Conservation (phyloP, 2,888 invertebrate species). For the Nephrotoma appendiculata region DNA sequence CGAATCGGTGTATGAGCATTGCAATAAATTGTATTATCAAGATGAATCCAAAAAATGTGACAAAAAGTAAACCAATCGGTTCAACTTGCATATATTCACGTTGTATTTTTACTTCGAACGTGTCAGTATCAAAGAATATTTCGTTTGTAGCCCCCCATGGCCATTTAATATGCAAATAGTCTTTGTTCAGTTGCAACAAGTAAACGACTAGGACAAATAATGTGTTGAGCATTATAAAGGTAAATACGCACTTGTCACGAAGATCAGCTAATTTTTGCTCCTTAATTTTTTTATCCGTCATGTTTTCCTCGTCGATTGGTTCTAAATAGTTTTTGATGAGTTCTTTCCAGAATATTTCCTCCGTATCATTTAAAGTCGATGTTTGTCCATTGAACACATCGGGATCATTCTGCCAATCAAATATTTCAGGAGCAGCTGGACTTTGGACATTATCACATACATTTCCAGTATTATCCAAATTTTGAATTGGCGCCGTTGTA, state of each 20-base stretch:
- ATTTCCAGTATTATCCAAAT: not conserved
- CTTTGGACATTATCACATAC: not conserved
- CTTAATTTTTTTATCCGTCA: conserved; percentile 31
- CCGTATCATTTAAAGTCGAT: conserved; percentile 47
- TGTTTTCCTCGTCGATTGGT: conserved; percentile 52
- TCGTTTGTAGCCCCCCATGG: conserved; percentile 43
- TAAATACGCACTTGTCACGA: conserved; percentile 50
- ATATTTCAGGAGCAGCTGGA: not conserved
- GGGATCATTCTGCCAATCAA: conserved; percentile 53
- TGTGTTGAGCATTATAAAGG: conserved; percentile 62
- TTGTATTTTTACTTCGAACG: conserved; percentile 35
- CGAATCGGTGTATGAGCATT: conserved; percentile 63
- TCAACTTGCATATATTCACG: conserved; percentile 49
- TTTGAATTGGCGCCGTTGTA: not conserved
- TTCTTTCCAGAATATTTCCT: conserved; percentile 63
- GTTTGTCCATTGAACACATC: conserved; percentile 48
- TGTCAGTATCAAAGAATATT: conserved; percentile 33
- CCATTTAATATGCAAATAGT: conserved; percentile 51
- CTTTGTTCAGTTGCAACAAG: conserved; percentile 57
- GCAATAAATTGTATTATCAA: conserved; percentile 56
- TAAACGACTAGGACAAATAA: conserved; percentile 61
- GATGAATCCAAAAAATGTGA: conserved; percentile 54
- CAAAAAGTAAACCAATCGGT: conserved; percentile 60
- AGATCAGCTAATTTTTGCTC: conserved; percentile 20
- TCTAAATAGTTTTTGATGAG: conserved; percentile 59